Evolutionary conservation across 2,888 invertebrate genomes (phyloP), one percentile per base, ranked within the genome.

Genomic region (Gandaritis pyraliata): DNA sequence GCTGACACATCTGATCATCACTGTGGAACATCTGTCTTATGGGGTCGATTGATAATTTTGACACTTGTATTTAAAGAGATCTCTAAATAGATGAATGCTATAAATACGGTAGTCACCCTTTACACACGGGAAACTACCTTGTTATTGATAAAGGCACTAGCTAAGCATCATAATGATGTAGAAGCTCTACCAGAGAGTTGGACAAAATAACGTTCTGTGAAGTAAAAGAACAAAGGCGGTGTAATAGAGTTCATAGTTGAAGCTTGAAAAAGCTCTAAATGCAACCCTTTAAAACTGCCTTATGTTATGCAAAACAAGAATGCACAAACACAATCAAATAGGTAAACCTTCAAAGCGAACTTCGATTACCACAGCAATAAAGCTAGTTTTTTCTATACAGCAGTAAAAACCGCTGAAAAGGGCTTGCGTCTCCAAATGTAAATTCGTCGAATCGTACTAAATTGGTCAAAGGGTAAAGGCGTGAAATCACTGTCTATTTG

Each of bases 381-480:
- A 64, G 57, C 59, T 63, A 50, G n/a, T 29, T 43, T 58, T 59
- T 59, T 41, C 41, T 29, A 13, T 43, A 15, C 52, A 52, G 36
- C 59, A 48, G 52, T 64, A 64, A 64, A 70, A 71, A 64, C 64
- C 59, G 73, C 68, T 64, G 61, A 71, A 71, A 69, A 68, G 50
- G 58, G 64, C 62, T 63, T 67, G 67, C 73, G 71, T 72, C 76
- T 68, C 72, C 65, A 78, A 77, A 84, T 81, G 81, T 79, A 84
- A 83, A 85, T 82, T 71, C 70, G 66, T 69, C 66, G 77, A 77
- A 83, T 80, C 76, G 74, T 74, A 75, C 75, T 75, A 77, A 81
- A 85, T 83, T 83, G 83, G 79, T 81, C 81, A 82, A 83, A 82
- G 80, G 85, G 83, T 81, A 81, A 86, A 69, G 66, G 78, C 78